Evolutionary conservation across 2,888 invertebrate genomes (phyloP), one percentile per base, ranked within the genome.

Genomic region (Patella caerulea): DNA sequence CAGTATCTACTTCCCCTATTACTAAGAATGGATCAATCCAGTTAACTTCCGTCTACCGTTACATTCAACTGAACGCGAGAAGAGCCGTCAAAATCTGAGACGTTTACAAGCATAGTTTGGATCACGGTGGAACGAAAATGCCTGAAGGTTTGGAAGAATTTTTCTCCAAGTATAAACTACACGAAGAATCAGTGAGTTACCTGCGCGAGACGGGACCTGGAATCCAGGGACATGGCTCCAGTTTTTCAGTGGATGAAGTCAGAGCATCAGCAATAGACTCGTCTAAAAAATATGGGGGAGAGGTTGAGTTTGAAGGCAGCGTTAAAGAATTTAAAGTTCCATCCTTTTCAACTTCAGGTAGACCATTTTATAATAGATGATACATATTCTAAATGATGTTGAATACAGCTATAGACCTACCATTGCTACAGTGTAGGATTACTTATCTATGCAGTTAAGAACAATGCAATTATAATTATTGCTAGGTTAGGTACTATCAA

Each of bases 291-390:
- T 79, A 75, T 74, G 77, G 75, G n/a, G 81, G 81, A 4, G 81
- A 82, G 56, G 75, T 75, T 24, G 80, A 79, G 29, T 84, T 82
- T 74, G 79, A 82, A 70, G 83, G 83, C 9, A 74, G 55, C 17
- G 73, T 79, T 1, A 81, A 81, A 69, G 79, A 84, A 72, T 83
- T 81, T 71, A 70, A 73, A 12, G 83, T 84, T 24, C 83, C 84
- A 24, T 81, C 81, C 34, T 75, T 80, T 24, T 76, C 78, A 29
- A 72, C 79, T 24, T 74, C 75, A 65, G 80, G 83, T 83, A 72
- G 78, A 80, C 72, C 2, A 45, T 45, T 45, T 45, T 45, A 9
- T 45, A 45, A 45, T 45, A 45, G 7, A 45, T 45, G 45, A 45
- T 9, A 9, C 0, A 9, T 45, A 45, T 45, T 45, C 45, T 45